Conservation (phyloP, 2,113 vertebrate species). For the Regulus satrapa region DNA sequence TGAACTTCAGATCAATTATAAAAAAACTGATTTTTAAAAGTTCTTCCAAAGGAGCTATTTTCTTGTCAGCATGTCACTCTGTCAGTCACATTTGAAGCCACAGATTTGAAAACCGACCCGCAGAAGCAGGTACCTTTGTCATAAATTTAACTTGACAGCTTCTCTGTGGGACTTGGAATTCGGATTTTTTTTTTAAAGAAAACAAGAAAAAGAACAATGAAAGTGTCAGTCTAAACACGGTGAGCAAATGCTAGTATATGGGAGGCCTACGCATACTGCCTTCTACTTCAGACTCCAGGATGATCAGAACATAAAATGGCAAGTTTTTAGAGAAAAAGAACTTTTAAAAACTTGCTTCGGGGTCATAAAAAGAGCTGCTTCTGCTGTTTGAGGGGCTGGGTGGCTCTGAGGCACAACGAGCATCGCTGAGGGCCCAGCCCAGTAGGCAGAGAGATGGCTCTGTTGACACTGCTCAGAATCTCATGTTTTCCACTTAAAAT, state of each 20-base stretch:
- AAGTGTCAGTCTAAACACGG: neutral
- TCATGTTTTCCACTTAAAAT: neutral
- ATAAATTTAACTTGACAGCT: constrained; percentile 19
- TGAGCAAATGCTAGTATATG: neutral
- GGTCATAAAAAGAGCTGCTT: neutral
- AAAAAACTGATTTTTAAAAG: neutral
- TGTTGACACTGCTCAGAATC: neutral
- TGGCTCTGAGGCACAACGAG: rapidly evolving
- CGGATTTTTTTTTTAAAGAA: neutral
- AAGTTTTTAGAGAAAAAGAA: neutral
- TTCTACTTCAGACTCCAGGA: neutral
- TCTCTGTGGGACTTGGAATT: neutral
- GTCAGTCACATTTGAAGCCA: constrained; percentile 1
- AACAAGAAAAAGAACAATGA: neutral
- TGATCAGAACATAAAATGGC: neutral
- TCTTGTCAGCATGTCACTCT: neutral
- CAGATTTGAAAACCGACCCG: neutral
- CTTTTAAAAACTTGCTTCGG: neutral
- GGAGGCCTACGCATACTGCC: neutral
- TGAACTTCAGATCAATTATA: neutral
- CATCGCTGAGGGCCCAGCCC: neutral
- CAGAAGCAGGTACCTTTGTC: neutral
- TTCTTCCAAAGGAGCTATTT: neutral
- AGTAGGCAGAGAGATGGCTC: neutral
- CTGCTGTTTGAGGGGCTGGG: rapidly evolving